Base-by-base conservation (phyloP, 2,113 vertebrate genomes). In the Cynoglossus semilaevis region DNA sequence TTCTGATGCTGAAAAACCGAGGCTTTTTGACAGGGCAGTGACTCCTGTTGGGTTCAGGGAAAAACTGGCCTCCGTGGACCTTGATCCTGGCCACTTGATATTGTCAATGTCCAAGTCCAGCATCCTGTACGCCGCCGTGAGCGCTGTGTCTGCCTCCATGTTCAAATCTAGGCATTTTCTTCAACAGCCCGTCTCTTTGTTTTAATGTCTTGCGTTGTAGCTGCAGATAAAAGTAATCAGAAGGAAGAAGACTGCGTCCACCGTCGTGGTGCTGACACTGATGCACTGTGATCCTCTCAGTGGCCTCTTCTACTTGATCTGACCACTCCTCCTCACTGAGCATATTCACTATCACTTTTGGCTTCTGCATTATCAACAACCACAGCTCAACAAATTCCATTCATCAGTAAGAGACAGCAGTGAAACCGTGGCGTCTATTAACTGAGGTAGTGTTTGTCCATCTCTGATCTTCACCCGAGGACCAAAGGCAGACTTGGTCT, bases 251-350 rank as follows among this genome's bases (percentile, higher is more conserved):
- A n/a, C n/a, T n/a, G n/a, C 36, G 77, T 42, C 13, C 41, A 70
- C 44, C 61, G 12, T 15, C 83, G 72, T 79, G 86, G 48, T 90
- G 90, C 76, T 84, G 87, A 80, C 91, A 82, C n/a, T n/a, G 44
- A 2, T 80, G 88, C 18, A 94, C 70, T 7, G 90, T 79, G 16
- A 92, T 89, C 65, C 88, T 90, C 62, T 90, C 75, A 13, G 90
- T 87, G 1, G 91, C 63, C 17, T 90, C 88, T n/a, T 92, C 77
- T 52, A 80, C 17, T 17, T 67, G 45, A 44, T 63, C 61, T 8
- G 66, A 72, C 77, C 79, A 76, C 72, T 88, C 79, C 90, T 89
- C 58, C 89, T 83, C 61, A 16, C 85, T 79, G 13, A 89, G 89
- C 0, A 16, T 61, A 51, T 91, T 90, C 2, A 12, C 82, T 71